Percentiles rank a stretch among this genome's conserved stretches.
Conservation (phyloP, 2,113 vertebrate species). For the Burhinus bistriatus region DNA sequence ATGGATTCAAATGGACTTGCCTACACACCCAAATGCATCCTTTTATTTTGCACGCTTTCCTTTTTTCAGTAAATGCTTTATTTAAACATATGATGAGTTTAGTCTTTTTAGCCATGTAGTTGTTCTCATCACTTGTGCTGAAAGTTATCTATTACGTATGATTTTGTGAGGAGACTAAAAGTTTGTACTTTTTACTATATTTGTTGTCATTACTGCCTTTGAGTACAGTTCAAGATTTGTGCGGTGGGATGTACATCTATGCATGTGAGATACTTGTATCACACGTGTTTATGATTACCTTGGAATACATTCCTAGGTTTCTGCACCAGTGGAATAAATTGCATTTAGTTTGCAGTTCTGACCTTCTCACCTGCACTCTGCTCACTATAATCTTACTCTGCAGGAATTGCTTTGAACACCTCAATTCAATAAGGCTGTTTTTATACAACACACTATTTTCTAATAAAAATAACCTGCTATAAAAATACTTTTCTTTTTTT, state of each 20-base stretch:
- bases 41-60: background rate
- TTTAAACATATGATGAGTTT: background rate
- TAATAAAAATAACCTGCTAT: slow-evolving; percentile 59
- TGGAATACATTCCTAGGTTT: slow-evolving; percentile 29
- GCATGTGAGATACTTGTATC: background rate
- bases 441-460: slow-evolving; percentile 58
- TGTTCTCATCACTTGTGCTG: background rate
- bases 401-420: slow-evolving; percentile 56
- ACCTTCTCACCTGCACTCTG: slow-evolving; percentile 63
- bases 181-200: background rate
- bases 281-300: slow-evolving; percentile 47
- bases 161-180: background rate
- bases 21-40: background rate
- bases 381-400: slow-evolving; percentile 57
- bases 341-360: slow-evolving; percentile 52
- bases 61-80: background rate
- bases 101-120: background rate
- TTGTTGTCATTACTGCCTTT: background rate
- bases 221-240: background rate
- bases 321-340: slow-evolving; percentile 45
- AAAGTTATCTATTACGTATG: background rate
- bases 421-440: slow-evolving; percentile 55
- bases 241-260: background rate
- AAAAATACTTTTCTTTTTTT: slow-evolving; percentile 35
- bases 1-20: background rate